Percentiles rank a stretch among this genome's conserved stretches.
Evolutionary conservation across 1,140 invertebrate species (phyloP).

Genomic region (Drosophila lacertosa): DNA sequence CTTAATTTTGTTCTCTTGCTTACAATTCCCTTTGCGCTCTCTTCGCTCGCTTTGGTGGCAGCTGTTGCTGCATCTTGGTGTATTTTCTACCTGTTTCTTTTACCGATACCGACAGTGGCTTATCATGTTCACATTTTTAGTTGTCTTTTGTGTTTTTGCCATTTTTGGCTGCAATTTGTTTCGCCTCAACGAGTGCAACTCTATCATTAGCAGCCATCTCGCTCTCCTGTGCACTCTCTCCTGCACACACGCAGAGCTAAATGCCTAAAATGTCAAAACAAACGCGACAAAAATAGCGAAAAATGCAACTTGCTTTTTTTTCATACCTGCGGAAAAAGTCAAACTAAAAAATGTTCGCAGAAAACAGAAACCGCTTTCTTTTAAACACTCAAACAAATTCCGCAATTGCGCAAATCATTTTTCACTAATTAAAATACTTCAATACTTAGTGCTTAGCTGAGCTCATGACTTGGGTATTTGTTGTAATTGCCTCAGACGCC

Average conservation of each 20-base stretch:
- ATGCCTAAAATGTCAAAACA: constrained; percentile 37
- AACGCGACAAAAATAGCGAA: constrained; percentile 36
- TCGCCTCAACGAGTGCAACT: constrained; percentile 41
- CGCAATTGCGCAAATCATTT: constrained; percentile 19
- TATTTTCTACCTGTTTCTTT: constrained; percentile 48
- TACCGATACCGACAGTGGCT: constrained; percentile 31
- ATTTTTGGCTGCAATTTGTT: constrained; percentile 58
- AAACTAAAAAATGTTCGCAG: constrained; percentile 28
- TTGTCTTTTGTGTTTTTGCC: constrained; percentile 45
- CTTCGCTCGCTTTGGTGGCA: neutral
- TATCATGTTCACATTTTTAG: constrained; percentile 40
- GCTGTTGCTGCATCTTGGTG: neutral
- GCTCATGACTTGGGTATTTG: constrained; percentile 48
- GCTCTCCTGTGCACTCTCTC: constrained; percentile 1
- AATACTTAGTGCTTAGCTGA: constrained; percentile 28
- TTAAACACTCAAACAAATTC: constrained; percentile 22
- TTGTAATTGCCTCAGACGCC: constrained; percentile 40
- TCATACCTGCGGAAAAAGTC: constrained; percentile 35
- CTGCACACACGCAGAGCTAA: neutral
- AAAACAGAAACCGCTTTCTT: constrained; percentile 31
- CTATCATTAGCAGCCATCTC: constrained; percentile 21
- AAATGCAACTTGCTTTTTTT: constrained; percentile 52
- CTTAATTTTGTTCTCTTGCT: neutral
- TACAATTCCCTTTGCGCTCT: neutral
- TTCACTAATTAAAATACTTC: constrained; percentile 54